These are phyloP conservation scores for Siniperca chuatsi DNA, from an alignment of 2,113 vertebrate genomes.

Conservation along the genomic window DNA sequence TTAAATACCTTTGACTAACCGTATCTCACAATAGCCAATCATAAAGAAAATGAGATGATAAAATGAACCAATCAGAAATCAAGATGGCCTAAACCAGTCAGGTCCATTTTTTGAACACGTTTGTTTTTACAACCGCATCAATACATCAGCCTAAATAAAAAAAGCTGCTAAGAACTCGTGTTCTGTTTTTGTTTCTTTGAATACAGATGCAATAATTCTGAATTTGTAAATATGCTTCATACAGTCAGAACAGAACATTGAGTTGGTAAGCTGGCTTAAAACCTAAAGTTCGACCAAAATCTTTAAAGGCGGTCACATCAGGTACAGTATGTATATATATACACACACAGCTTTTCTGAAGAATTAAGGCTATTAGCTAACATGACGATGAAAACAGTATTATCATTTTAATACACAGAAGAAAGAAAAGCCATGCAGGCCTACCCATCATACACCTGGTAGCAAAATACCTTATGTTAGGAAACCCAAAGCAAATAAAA, in stretches of 20 bases:
- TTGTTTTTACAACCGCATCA: slow-evolving; percentile 16
- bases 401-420: slow-evolving; percentile 26
- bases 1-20: slow-evolving; percentile 39
- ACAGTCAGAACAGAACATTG: neutral
- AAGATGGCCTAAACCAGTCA: slow-evolving; percentile 72
- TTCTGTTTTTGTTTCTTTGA: slow-evolving; percentile 32
- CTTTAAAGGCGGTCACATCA: slow-evolving; percentile 13
- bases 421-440: slow-evolving; percentile 32
- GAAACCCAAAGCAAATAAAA: slow-evolving; percentile 16
- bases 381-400: slow-evolving; percentile 39
- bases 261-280: slow-evolving; percentile 1
- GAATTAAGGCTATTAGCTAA: slow-evolving; percentile 68
- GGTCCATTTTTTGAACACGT: slow-evolving; percentile 37
- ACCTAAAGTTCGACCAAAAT: neutral
- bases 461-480: slow-evolving; percentile 19
- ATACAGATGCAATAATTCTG: slow-evolving; percentile 1
- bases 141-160: slow-evolving; percentile 29
- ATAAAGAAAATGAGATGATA: slow-evolving; percentile 41
- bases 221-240: neutral
- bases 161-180: slow-evolving; percentile 7
- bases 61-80: slow-evolving; percentile 55
- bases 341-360: slow-evolving; percentile 18
- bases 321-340: neutral
- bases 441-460: slow-evolving; percentile 18
- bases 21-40: slow-evolving; percentile 50